A percentile compares a stretch with the other conserved stretches of the same genome.
phyloP scores from a whole-genome alignment of 2,888 invertebrate genomes.

The Harpagoxenus sublaevis region DNA sequence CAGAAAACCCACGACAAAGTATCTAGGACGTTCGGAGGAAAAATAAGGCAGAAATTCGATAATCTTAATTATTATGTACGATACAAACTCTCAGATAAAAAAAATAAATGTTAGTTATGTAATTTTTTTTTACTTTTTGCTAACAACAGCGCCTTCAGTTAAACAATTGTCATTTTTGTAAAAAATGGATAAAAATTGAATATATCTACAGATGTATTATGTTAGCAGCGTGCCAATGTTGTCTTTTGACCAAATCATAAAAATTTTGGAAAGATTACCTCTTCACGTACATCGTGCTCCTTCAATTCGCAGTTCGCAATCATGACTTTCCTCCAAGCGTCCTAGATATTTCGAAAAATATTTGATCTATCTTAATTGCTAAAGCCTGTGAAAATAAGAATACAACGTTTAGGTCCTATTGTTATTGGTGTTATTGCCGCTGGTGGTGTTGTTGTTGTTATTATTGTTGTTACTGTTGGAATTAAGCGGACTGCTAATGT shows the following conservation, averaged over 20 bases:
- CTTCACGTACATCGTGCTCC: not conserved
- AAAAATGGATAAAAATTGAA: not conserved
- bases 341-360: constrained; percentile 30
- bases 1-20: constrained; percentile 8
- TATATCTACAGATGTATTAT: not conserved
- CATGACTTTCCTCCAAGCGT: not conserved
- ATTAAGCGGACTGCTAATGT: constrained; percentile 87
- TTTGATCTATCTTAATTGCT: constrained; percentile 1
- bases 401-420: constrained; percentile 59
- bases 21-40: constrained; percentile 11
- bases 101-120: not conserved
- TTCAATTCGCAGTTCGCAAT: not conserved
- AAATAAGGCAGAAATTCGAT: constrained; percentile 27
- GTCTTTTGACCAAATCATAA: not conserved
- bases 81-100: not conserved
- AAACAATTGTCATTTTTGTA: not conserved
- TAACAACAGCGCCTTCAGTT: not conserved
- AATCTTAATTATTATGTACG: not conserved
- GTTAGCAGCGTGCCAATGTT: not conserved
- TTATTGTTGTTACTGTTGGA: constrained; percentile 80
- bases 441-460: constrained; percentile 41
- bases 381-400: constrained; percentile 15
- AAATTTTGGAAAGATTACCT: constrained; percentile 5
- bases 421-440: constrained; percentile 68
- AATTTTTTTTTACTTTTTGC: not conserved